A percentile compares a stretch with the other conserved stretches of the same genome.
Evolutionary conservation across 2,113 vertebrate genomes (phyloP).

Genomic region (Neoarius graeffei): DNA sequence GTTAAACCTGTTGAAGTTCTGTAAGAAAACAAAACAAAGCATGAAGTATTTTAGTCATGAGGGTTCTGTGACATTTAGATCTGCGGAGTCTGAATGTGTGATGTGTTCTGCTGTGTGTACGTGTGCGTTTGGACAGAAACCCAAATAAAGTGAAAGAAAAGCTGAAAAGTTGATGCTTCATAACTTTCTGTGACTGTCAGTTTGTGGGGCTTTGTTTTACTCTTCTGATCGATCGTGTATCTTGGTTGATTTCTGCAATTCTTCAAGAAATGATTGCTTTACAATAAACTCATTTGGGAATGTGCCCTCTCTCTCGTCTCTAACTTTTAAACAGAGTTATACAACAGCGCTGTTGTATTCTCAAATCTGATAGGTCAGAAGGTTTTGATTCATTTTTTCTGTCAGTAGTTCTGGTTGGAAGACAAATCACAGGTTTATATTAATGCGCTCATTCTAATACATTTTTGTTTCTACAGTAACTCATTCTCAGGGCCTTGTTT

Average conservation of each 20-base stretch:
- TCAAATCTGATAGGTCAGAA: background rate
- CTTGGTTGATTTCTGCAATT: background rate
- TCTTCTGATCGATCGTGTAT: background rate
- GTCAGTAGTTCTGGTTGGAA: background rate
- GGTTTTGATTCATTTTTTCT: background rate
- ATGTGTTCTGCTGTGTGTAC: background rate
- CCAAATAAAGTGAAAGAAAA: background rate
- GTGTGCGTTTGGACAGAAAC: background rate
- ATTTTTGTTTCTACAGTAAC: background rate
- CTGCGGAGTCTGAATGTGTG: background rate
- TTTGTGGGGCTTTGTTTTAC: background rate
- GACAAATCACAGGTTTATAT: constrained; percentile 6
- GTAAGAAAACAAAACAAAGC: background rate
- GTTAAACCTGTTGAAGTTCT: background rate
- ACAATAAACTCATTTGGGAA: background rate
- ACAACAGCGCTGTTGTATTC: background rate
- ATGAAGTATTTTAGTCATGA: background rate
- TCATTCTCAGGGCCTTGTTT: background rate
- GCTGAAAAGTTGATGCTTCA: background rate
- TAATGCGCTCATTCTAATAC: background rate
- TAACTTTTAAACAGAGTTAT: background rate
- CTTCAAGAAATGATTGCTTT: background rate
- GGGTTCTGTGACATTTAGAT: background rate
- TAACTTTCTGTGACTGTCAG: background rate
- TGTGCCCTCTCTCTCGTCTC: background rate